Evolutionary conservation across 30 jellyfish, hydroid and myxozoan species (phyloP).

Genomic region (Pelagia noctiluca): DNA sequence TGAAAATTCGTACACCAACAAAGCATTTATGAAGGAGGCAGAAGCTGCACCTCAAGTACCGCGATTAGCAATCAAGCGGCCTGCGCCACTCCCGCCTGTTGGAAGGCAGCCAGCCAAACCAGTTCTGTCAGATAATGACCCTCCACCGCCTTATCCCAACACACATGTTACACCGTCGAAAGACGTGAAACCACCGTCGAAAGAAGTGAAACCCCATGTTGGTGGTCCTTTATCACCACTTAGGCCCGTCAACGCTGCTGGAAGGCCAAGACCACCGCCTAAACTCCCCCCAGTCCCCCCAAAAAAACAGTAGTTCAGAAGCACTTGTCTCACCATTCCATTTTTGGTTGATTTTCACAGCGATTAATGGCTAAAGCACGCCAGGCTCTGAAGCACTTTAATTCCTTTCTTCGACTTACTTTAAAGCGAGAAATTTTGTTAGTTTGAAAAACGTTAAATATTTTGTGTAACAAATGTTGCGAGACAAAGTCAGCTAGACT

Average conservation of each 20-base stretch:
- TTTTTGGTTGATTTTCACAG: no score
- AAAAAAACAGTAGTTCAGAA: slow-evolving; percentile 41
- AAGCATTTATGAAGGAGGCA: not conserved
- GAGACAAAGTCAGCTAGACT: no score
- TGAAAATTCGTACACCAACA: not conserved
- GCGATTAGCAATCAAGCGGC: not conserved
- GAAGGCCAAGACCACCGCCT: slow-evolving; percentile 37
- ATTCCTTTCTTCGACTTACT: no score
- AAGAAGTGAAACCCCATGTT: not conserved
- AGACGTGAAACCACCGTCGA: not conserved
- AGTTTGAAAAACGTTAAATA: no score
- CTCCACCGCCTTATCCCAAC: slow-evolving; percentile 19
- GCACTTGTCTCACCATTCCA: no score
- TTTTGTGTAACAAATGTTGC: no score
- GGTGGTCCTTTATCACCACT: slow-evolving; percentile 54
- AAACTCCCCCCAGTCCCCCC: slow-evolving; percentile 60
- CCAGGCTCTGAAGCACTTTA: no score
- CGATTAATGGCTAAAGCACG: no score
- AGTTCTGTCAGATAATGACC: no score
- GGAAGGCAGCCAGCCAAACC: no score
- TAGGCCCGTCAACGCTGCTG: slow-evolving; percentile 36
- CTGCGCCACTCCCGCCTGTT: not conserved
- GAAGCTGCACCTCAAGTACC: not conserved
- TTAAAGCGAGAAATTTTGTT: no score
- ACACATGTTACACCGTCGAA: not conserved